Conservation (phyloP, 1,140 invertebrate species). For the Drosophila sturtevanti region DNA sequence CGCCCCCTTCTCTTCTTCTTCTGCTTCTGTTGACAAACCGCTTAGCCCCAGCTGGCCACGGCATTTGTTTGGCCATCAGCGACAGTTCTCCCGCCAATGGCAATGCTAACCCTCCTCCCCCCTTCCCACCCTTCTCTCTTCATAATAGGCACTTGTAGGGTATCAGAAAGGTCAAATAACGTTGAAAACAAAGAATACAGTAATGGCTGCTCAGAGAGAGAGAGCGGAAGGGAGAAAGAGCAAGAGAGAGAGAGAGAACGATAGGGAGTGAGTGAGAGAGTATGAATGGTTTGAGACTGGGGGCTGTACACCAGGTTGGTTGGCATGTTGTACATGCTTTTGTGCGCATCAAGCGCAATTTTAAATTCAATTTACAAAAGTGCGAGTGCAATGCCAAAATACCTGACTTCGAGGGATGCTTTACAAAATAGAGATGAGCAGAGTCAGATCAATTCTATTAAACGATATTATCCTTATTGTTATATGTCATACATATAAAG, state of each 20-base stretch:
- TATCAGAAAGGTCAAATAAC: constrained; percentile 42
- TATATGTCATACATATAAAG: no score
- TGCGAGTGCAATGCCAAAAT: constrained; percentile 48
- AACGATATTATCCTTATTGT: no score
- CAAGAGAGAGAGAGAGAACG: no score
- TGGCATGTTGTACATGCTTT: constrained; percentile 36
- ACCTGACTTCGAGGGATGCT: constrained; percentile 31
- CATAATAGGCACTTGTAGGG: constrained; percentile 58
- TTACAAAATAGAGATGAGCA: constrained; percentile 22
- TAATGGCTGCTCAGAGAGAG: background rate
- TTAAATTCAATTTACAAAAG: constrained; percentile 69
- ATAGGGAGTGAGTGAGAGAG: no score
- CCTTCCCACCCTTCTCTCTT: no score
- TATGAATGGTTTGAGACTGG: no score
- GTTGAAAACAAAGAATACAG: constrained; percentile 20
- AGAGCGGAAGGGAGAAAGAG: background rate
- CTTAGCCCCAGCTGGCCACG: constrained; percentile 41
- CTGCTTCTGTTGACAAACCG: constrained; percentile 40
- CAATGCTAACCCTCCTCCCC: background rate
- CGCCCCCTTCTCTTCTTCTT: background rate
- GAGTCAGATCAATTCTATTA: background rate
- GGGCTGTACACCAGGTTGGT: constrained; percentile 14
- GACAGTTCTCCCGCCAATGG: no score
- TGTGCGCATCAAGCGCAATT: constrained; percentile 65
- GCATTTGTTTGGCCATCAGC: constrained; percentile 54